These are phyloP conservation scores for Orthonychiurus folsomi DNA, from an alignment of 2,888 invertebrate species.

Conservation along the genomic window DNA sequence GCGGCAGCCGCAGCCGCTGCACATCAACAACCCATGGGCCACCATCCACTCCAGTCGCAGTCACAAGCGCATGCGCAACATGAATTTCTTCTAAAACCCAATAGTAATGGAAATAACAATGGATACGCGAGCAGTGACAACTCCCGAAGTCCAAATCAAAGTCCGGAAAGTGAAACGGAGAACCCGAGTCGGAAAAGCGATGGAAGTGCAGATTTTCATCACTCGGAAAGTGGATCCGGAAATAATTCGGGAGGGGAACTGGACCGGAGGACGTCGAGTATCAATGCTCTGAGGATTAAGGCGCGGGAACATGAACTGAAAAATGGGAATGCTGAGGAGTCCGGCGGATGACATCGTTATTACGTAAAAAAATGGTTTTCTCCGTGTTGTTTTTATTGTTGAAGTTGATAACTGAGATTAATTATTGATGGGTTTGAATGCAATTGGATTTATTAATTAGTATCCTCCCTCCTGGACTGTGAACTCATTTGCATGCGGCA, in stretches of 20 bases:
- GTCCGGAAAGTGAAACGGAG: conserved; percentile 25
- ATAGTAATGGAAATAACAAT: conserved; percentile 11
- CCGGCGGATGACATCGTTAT: conserved; percentile 11
- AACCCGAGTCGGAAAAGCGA: conserved; percentile 17
- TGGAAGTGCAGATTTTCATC: not conserved
- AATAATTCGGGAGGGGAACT: conserved; percentile 53
- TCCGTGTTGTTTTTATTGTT: not conserved
- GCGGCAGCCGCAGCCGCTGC: conserved; percentile 34
- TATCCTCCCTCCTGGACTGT: too few relatives aligned
- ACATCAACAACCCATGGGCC: conserved; percentile 23
- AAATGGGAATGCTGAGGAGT: conserved; percentile 54
- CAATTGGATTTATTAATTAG: too few relatives aligned
- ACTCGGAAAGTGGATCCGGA: conserved; percentile 9
- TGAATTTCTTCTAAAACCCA: conserved; percentile 20
- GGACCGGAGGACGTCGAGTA: conserved; percentile 75
- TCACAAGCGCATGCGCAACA: conserved; percentile 15
- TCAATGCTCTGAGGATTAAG: conserved; percentile 74
- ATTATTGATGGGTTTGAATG: too few relatives aligned
- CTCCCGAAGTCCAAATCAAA: conserved; percentile 12
- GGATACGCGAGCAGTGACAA: conserved; percentile 11
- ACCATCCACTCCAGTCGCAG: conserved; percentile 20
- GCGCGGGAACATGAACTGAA: conserved; percentile 82
- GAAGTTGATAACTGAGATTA: too few relatives aligned
- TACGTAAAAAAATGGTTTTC: conserved; percentile 5
- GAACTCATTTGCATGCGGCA: too few relatives aligned